These are phyloP conservation scores for Helicoverpa assulta DNA, from an alignment of 2,888 invertebrate species.

Conservation along the genomic window DNA sequence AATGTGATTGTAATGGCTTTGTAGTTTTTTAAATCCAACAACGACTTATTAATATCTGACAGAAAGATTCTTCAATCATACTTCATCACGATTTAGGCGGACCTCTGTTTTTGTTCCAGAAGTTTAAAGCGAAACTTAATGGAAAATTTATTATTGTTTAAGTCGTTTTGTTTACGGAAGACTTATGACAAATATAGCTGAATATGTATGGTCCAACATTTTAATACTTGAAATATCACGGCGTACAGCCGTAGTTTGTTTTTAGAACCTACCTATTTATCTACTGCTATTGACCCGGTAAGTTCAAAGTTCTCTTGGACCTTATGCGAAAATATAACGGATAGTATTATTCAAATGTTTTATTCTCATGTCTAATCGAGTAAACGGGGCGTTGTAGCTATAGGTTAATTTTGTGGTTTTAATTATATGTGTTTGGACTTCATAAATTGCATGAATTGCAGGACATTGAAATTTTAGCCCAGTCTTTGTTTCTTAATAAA, in stretches of 20 bases:
- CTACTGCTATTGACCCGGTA: background rate
- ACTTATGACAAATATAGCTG: background rate
- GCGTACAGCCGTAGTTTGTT: background rate
- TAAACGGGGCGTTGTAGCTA: too few relatives aligned
- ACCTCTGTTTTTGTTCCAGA: slow-evolving; percentile 10
- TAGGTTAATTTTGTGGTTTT: too few relatives aligned
- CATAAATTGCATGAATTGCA: too few relatives aligned
- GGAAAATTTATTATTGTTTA: slow-evolving; percentile 14
- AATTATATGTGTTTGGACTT: too few relatives aligned
- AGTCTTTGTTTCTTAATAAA: too few relatives aligned
- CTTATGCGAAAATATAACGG: background rate
- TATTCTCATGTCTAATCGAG: too few relatives aligned
- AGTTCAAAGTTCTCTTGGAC: background rate
- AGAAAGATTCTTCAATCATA: slow-evolving; percentile 8
- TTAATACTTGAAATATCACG: background rate
- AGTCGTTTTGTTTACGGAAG: background rate
- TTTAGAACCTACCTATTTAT: background rate
- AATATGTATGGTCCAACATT: background rate
- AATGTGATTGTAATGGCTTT: slow-evolving; percentile 36
- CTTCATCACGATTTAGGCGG: slow-evolving; percentile 8
- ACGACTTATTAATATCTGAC: slow-evolving; percentile 13
- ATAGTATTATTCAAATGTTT: background rate
- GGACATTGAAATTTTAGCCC: too few relatives aligned
- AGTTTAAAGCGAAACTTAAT: slow-evolving; percentile 10
- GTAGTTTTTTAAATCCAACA: slow-evolving; percentile 17